Conservation (phyloP, 2,888 invertebrate species). For the Limnephilus auricula region DNA sequence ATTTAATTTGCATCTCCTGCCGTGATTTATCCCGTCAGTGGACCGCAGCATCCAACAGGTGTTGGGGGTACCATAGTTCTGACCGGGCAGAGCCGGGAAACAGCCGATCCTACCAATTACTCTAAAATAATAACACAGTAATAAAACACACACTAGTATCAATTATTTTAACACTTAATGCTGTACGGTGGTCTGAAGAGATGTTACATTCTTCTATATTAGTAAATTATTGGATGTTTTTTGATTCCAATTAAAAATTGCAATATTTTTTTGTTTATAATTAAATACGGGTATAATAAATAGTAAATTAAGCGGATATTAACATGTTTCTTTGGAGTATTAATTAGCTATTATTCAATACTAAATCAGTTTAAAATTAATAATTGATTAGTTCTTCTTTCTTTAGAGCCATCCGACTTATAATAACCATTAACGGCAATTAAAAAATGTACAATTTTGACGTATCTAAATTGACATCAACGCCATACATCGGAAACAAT, state of each 20-base stretch:
- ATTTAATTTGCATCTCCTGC: conserved; percentile 29
- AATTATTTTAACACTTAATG: conserved; percentile 25
- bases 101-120: conserved; percentile 8
- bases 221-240: not conserved
- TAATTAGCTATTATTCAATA: not conserved
- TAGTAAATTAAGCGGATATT: not conserved
- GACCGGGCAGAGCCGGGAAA: not conserved
- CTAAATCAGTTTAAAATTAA: not conserved
- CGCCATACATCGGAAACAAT: no score
- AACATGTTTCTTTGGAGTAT: not conserved
- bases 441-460: no score
- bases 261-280: not conserved
- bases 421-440: not conserved
- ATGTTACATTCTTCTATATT: not conserved
- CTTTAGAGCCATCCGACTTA: not conserved
- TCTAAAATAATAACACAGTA: conserved; percentile 3
- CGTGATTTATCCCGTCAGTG: conserved; percentile 13
- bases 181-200: not conserved
- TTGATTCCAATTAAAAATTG: not conserved
- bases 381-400: not conserved
- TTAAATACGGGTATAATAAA: not conserved
- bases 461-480: no score
- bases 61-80: not conserved
- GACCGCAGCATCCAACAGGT: not conserved
- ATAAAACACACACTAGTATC: conserved; percentile 29